Base-by-base conservation (phyloP, 2,797 vertebrate genomes). In the Okamejei kenojei region DNA sequence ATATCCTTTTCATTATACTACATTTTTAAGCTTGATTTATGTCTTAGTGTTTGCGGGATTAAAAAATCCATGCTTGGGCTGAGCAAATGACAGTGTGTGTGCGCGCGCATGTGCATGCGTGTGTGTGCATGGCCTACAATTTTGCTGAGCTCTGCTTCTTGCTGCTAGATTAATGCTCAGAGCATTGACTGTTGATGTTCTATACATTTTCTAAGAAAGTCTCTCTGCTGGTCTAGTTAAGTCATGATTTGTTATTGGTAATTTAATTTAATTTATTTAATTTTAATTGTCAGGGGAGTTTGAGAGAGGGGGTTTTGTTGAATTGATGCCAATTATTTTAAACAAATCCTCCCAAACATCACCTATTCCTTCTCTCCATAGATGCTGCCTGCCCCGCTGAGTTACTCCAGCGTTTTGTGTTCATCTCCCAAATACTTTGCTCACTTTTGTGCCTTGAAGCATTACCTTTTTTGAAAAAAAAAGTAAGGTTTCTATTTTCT, bases 211-310 rank as follows among this genome's bases (percentile, higher is more conserved):
- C n/a, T 19, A n/a, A 35, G 61, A 29, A 19, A 11, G n/a, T 23
- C 17, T 32, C 29, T 32, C 11, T 9, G 84, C 32, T 9, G 32
- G 15, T 88, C 61, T 65, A 17, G 61, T 68, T 88, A 88, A 17
- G 32, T 35, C n/a, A 88, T 68, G 84, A 88, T 88, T 88, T 68
- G 61, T n/a, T 35, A 68, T 68, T 68, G 61, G 84, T 68, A 17
- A 35, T 68, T 65, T 88, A 68, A 21, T 88, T 88, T n/a, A 19
- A 88, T 88, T 88, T 88, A 68, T 88, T 88, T 88, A 88, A 88
- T 88, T 88, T 88, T 7, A 35, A 32, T 88, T 35, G 7, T 68
- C 61, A 68, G 61, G 61, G n/a, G 61, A 35, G 21, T 35, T 15
- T 88, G 63, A 32, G n/a, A 68, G 84, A 88, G 63, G 17, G 17